Evolutionary conservation across 2,797 vertebrate genomes (phyloP), one percentile per base, ranked within the genome.

Genomic region (Brachyrhaphis roseni): DNA sequence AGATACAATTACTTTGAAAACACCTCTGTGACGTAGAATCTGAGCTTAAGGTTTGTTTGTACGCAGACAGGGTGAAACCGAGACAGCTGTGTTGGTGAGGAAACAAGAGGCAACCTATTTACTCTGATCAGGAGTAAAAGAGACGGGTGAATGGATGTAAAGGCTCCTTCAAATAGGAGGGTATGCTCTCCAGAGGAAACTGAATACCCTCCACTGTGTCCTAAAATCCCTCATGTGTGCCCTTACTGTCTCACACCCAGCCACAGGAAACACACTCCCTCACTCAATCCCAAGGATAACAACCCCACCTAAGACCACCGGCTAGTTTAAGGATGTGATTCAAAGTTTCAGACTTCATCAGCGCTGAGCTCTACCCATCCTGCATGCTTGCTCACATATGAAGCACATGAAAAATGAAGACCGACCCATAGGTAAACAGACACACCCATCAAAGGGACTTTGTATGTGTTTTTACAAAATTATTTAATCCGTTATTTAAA

Each of bases 181-280:
- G 84, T 83, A 16, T 66, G 34, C 80, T 91, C 87, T 84, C 86
- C 39, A 73, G 80, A 26, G 68, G 88, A 83, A 89, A 86, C 83
- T 94, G 88, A 94, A 91, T 89, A 85, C 75, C 13, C 88, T 76
- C 76, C 83, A 89, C 87, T 90, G 85, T 92, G 66, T 90, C 83
- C 86, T 80, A 74, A 79, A 86, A 82, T 87, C 66, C 70, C 82
- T 86, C 74, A 82, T 91, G 86, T 89, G 36, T 89, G 84, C 13
- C 1, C 84, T 84, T 82, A 75, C 78, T 90, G 89, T 89, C 78
- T 82, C 74, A 43, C 80, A 70, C 78, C 34, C 83, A 59, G 82
- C 74, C 77, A 83, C 88, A 87, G 87, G 90, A 92, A 92, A 84
- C 86, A 75, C 41, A 0, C 55, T 36, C 5, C 74, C 88, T 83